Conservation (phyloP, 1,140 invertebrate genomes). For the Bacillus rossius region DNA sequence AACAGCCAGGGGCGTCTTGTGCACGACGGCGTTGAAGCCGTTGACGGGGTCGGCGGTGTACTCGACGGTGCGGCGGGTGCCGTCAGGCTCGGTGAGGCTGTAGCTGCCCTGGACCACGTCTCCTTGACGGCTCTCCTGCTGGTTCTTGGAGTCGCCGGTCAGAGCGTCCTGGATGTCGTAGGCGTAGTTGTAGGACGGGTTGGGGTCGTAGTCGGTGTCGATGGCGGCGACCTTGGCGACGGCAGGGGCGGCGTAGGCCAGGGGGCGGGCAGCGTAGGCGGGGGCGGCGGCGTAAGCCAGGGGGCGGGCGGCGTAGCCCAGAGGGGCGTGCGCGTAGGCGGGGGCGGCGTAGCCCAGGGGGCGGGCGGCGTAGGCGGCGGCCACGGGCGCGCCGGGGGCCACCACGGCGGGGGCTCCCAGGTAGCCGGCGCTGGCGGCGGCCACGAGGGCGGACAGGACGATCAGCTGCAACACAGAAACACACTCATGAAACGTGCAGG, state of each 20-base stretch:
- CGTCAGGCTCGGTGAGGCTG: slow-evolving; percentile 20
- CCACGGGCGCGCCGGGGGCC: slow-evolving; percentile 19
- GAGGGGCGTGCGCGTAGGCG: slow-evolving; percentile 27
- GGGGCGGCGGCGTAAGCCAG: slow-evolving; percentile 39
- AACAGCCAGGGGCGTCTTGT: slow-evolving; percentile 8
- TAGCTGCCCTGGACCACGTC: slow-evolving; percentile 21
- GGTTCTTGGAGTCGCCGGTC: slow-evolving; percentile 20
- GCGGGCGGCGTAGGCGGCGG: slow-evolving; percentile 27
- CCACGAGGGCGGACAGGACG: slow-evolving; percentile 17
- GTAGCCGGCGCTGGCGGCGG: slow-evolving; percentile 26
- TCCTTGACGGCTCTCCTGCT: slow-evolving; percentile 17
- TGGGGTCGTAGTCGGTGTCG: slow-evolving; percentile 18
- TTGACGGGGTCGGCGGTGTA: slow-evolving; percentile 23
- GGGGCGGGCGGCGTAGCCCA: slow-evolving; percentile 25
- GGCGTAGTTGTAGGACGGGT: slow-evolving; percentile 13
- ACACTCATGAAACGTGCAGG: too few relatives aligned
- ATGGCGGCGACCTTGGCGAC: slow-evolving; percentile 32
- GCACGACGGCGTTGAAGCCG: slow-evolving; percentile 25
- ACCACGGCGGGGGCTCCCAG: slow-evolving; percentile 4
- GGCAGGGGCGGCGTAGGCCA: slow-evolving; percentile 38
- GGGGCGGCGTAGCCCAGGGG: slow-evolving; percentile 36
- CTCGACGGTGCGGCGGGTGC: slow-evolving; percentile 17
- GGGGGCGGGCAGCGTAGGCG: slow-evolving; percentile 36
- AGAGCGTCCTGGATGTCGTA: slow-evolving; percentile 17
- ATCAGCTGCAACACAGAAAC: slow-evolving; percentile 8